Percentiles rank a stretch among this genome's conserved stretches.
These are phyloP conservation scores for Buathra laborator DNA, from an alignment of 2,888 invertebrate genomes.

Conservation along the genomic window DNA sequence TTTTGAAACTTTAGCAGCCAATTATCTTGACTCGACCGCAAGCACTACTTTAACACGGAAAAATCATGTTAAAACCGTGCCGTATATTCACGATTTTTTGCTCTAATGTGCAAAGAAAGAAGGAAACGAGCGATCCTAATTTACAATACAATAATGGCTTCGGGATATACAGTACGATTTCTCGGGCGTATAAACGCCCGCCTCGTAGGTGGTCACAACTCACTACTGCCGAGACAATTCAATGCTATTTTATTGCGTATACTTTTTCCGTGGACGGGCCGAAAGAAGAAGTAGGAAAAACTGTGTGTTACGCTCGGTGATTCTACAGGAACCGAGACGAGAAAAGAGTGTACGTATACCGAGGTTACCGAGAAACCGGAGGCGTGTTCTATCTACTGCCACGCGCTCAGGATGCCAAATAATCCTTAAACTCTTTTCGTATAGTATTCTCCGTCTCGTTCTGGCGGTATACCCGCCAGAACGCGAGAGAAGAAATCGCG, in stretches of 20 bases:
- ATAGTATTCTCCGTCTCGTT: constrained; percentile 14
- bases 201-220: constrained; percentile 21
- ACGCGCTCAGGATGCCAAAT: constrained; percentile 53
- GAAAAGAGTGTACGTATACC: background rate
- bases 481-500: constrained; percentile 13
- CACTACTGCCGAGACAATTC: constrained; percentile 20
- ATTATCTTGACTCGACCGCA: no score
- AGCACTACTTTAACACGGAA: no score
- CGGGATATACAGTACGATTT: background rate
- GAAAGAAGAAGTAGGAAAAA: constrained; percentile 43
- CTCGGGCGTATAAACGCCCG: constrained; percentile 44
- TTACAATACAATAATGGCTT: constrained; percentile 8
- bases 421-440: constrained; percentile 55
- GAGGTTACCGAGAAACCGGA: constrained; percentile 13
- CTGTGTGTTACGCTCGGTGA: constrained; percentile 52
- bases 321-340: constrained; percentile 38
- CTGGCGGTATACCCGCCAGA: background rate
- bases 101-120: no score
- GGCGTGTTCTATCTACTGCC: constrained; percentile 6
- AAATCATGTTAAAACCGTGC: no score
- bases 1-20: no score
- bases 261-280: background rate
- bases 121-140: background rate
- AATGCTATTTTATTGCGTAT: constrained; percentile 33
- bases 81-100: no score